A percentile compares a stretch with the other conserved stretches of the same genome.
Evolutionary conservation across 2,888 invertebrate genomes (phyloP).

Genomic region (Pachycephus smyrnensis): DNA sequence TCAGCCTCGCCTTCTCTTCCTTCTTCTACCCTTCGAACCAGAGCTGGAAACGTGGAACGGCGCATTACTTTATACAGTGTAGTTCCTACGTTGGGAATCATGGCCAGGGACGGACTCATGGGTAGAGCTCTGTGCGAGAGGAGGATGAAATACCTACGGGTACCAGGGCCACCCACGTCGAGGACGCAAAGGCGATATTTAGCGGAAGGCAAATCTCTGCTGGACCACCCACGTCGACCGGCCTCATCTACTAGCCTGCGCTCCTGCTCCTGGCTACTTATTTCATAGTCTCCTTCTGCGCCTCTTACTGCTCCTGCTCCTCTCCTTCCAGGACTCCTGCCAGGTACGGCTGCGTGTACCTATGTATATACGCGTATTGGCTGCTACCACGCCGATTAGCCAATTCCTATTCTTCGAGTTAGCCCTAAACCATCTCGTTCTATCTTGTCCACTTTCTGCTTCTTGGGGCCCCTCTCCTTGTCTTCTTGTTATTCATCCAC

Average conservation of each 20-base stretch:
- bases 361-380: background rate
- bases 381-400: constrained; percentile 6
- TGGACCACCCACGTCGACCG: constrained; percentile 62
- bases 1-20: constrained; percentile 27
- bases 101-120: constrained; percentile 5
- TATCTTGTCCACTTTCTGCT: background rate
- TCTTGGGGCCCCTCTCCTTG: background rate
- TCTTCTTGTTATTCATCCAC: background rate
- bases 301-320: constrained; percentile 17
- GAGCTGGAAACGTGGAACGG: constrained; percentile 9
- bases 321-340: background rate
- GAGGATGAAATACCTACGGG: constrained; percentile 33
- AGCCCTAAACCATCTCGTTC: background rate
- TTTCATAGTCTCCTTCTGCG: constrained; percentile 42
- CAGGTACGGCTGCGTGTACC: background rate
- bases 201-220: constrained; percentile 65
- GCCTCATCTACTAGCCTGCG: constrained; percentile 33
- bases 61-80: constrained; percentile 22
- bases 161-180: constrained; percentile 61
- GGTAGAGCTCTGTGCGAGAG: constrained; percentile 21
- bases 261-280: constrained; percentile 48
- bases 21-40: constrained; percentile 4
- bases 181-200: constrained; percentile 65
- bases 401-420: constrained; percentile 11
- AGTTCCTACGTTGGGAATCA: constrained; percentile 20